phyloP scores from a whole-genome alignment of 1,140 invertebrate species.

The Tribolium castaneum region DNA sequence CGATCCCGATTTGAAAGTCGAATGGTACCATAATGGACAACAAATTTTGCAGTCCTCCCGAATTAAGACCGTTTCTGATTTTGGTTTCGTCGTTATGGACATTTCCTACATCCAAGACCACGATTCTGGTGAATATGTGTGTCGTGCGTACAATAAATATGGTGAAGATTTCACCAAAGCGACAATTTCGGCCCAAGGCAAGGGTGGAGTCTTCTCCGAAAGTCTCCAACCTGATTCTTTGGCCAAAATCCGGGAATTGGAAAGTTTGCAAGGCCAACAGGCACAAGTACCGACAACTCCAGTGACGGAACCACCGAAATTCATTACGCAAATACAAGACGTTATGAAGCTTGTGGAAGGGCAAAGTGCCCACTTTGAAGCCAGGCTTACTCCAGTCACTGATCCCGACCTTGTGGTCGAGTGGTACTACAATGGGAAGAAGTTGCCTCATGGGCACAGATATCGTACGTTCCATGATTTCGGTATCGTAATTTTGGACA shows the following conservation, averaged over 20 bases:
- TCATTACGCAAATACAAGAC: constrained; percentile 87
- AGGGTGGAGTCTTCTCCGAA: constrained; percentile 91
- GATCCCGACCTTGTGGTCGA: constrained; percentile 95
- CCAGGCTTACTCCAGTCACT: constrained; percentile 86
- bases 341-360: constrained; percentile 88
- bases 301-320: constrained; percentile 86
- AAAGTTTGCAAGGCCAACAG: constrained; percentile 76
- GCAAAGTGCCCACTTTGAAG: constrained; percentile 95
- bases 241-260: constrained; percentile 89
- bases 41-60: constrained; percentile 88
- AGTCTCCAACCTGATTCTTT: constrained; percentile 94
- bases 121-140: constrained; percentile 93
- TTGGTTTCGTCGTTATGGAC: constrained; percentile 95
- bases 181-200: constrained; percentile 83
- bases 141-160: constrained; percentile 89
- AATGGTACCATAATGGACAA: constrained; percentile 95
- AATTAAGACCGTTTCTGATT: constrained; percentile 95
- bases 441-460: constrained; percentile 90
- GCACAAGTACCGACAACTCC: constrained; percentile 72
- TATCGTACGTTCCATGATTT: constrained; percentile 98
- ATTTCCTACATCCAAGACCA: constrained; percentile 94
- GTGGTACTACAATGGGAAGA: constrained; percentile 95
- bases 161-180: constrained; percentile 90
- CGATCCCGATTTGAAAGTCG: constrained; percentile 93
- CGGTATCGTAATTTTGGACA: constrained; percentile 95